These are phyloP conservation scores for Aspidoscelis tigris DNA, from an alignment of 2,113 vertebrate genomes.

Conservation along the genomic window DNA sequence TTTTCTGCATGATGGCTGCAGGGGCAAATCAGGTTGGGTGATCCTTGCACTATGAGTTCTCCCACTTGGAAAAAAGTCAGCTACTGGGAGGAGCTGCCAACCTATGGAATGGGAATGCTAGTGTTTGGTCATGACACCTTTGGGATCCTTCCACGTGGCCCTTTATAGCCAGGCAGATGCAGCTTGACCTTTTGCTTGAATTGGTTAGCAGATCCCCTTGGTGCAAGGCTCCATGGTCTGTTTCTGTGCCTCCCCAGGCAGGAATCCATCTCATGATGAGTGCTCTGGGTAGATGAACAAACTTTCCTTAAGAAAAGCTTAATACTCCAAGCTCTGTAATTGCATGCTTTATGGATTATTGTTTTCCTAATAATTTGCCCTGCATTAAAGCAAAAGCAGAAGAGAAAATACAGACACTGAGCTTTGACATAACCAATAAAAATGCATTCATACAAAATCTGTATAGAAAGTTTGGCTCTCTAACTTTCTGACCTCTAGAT, in stretches of 20 bases:
- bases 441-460: neutral
- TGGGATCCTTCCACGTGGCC: no score
- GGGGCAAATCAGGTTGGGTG: no score
- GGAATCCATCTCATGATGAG: neutral
- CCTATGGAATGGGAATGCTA: no score
- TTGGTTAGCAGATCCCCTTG: neutral
- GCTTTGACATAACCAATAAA: neutral
- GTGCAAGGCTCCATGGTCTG: neutral
- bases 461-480: neutral
- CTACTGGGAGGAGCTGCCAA: no score
- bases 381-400: neutral
- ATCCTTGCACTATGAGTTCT: no score
- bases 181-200: neutral
- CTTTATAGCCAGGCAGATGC: no score
- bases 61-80: no score
- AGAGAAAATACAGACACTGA: neutral
- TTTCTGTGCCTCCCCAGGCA: neutral
- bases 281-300: neutral
- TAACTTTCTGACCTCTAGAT: neutral
- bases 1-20: no score
- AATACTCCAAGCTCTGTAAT: neutral
- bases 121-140: no score
- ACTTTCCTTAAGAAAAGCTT: neutral
- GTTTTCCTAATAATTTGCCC: neutral
- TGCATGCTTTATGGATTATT: neutral